These are phyloP conservation scores for Muscicapa striata DNA, from an alignment of 2,797 vertebrate species.

Conservation along the genomic window DNA sequence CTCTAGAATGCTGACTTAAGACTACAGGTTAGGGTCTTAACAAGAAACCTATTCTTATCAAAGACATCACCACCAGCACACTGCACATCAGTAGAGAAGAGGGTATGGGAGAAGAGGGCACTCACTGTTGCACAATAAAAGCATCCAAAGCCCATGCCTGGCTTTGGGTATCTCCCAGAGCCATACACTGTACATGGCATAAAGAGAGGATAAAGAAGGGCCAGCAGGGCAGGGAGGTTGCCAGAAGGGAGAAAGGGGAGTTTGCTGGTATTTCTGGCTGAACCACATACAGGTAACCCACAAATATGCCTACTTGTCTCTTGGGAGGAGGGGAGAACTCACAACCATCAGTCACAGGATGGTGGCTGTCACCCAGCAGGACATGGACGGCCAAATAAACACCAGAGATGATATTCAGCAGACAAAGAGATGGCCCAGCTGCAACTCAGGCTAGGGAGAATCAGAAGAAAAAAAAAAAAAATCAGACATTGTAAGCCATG, in stretches of 20 bases:
- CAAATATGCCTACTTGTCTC: neutral
- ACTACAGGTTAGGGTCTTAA: neutral
- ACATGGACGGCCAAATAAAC: neutral
- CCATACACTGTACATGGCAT: neutral
- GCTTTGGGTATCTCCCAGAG: neutral
- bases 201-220: neutral
- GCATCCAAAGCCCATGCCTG: neutral
- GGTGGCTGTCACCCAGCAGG: neutral
- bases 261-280: neutral
- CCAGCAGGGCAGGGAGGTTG: neutral
- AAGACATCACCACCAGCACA: neutral
- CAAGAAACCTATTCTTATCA: neutral
- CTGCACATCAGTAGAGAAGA: neutral
- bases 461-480: neutral
- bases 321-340: neutral
- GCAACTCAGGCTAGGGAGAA: neutral
- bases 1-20: neutral
- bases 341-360: neutral
- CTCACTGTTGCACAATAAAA: neutral
- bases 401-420: neutral
- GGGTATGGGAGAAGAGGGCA: neutral
- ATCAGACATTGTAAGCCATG: neutral
- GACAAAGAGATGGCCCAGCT: neutral
- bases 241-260: neutral
- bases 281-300: neutral